Evolutionary conservation across 1,140 invertebrate genomes (phyloP).

Genomic region (Zophobas morio): DNA sequence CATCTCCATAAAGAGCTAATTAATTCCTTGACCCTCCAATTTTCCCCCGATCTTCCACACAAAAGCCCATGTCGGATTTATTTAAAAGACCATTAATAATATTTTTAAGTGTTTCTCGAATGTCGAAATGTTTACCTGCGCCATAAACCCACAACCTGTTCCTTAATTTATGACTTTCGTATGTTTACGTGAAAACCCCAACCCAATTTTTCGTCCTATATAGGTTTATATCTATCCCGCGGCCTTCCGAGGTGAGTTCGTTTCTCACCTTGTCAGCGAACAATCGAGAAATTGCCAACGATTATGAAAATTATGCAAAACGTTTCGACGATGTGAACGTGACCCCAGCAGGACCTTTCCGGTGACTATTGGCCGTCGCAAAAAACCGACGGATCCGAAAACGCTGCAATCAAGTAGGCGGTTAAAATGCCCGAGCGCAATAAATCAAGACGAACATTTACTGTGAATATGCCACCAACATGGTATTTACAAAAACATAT

Average conservation of each 20-base stretch:
- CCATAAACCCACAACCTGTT: slow-evolving; percentile 22
- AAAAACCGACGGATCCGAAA: slow-evolving; percentile 31
- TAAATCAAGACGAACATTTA: slow-evolving; percentile 53
- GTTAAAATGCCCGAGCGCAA: slow-evolving; percentile 46
- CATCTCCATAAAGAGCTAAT: neutral
- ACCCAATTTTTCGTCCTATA: no score
- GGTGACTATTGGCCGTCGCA: neutral
- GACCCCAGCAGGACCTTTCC: neutral
- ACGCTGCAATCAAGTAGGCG: slow-evolving; percentile 48
- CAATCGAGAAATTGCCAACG: neutral
- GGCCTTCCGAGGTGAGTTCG: neutral
- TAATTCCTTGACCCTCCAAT: slow-evolving; percentile 24
- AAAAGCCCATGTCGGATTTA: slow-evolving; percentile 30
- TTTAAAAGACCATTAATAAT: slow-evolving; percentile 43
- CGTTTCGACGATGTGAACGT: neutral
- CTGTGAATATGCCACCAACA: slow-evolving; percentile 56
- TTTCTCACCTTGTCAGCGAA: slow-evolving; percentile 1
- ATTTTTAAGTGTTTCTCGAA: slow-evolving; percentile 33
- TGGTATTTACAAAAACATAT: slow-evolving; percentile 59
- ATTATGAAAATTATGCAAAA: slow-evolving; percentile 18
- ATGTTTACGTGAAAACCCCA: slow-evolving; percentile 7
- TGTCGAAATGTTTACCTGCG: slow-evolving; percentile 34
- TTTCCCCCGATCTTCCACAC: slow-evolving; percentile 25
- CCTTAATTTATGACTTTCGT: slow-evolving; percentile 30
- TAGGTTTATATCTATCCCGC: no score